Base-by-base conservation (phyloP, 2,113 vertebrate genomes). In the Grammomys surdaster region DNA sequence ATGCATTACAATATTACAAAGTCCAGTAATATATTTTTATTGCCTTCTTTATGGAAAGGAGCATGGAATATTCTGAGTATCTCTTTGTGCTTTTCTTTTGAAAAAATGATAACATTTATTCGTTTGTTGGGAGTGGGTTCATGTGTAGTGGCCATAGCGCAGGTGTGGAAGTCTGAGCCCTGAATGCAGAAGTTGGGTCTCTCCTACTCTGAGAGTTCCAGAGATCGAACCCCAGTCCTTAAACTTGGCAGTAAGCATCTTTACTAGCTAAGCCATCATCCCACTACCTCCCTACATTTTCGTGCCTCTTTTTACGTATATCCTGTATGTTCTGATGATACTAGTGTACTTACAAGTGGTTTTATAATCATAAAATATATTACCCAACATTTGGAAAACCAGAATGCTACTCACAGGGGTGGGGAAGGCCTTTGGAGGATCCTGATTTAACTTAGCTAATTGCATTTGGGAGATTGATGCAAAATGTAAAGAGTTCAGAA, bases 381-480 rank as follows among this genome's bases (percentile, higher is more conserved):
- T 72, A 69, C 73, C 16, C n/a, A 86, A 90, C 73, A 48, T 81
- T 89, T 80, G 46, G 54, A 94, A 94, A 95, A 89, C 51, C 36
- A 40, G 80, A 69, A 69, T 94, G 51, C 56, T 80, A 12, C 48
- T 26, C 46, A 58, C 16, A 33, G 31, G 40, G 28, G 7, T 19
- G 10, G 24, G 58, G 46, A 33, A 84, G 40, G 85, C 58, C 48
- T 84, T 84, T 94, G 48, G 65, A 63, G 65, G 36, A 75, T 63
- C 51, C 3, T 78, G 89, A 82, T 77, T 95, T 90, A 93, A 89
- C 46, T 91, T 95, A 46, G 63, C 60, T 97, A 95, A 95, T 95
- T 96, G 58, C 56, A 85, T 67, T 73, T 95, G 93, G 70, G 24
- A 96, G 95, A 95, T 46, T 84, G 92, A 97, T 94, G 87, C 69